Conservation (phyloP, 2,888 invertebrate genomes). For the Papilio gigon region DNA sequence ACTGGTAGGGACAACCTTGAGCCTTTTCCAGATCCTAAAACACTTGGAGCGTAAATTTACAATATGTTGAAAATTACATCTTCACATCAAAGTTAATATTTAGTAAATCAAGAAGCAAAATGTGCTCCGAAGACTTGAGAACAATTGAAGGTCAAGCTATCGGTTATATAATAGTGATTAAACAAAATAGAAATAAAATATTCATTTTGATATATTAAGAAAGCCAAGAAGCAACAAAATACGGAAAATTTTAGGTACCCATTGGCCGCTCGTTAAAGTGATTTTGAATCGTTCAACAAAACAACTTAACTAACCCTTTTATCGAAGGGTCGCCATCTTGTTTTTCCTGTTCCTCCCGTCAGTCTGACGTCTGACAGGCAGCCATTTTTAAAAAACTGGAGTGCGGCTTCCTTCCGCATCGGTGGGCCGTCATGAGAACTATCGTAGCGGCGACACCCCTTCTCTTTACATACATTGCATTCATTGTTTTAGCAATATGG, state of each 20-base stretch:
- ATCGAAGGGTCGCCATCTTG: constrained; percentile 69
- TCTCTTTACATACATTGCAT: constrained; percentile 77
- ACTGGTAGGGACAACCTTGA: constrained; percentile 41
- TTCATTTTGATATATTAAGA: background rate
- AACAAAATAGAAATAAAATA: constrained; percentile 1
- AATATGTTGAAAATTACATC: constrained; percentile 1
- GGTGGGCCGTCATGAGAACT: constrained; percentile 78
- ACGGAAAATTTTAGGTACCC: background rate
- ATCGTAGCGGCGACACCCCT: constrained; percentile 76
- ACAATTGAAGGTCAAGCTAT: background rate
- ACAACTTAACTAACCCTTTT: constrained; percentile 63
- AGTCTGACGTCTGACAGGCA: constrained; percentile 74
- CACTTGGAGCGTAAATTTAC: background rate
- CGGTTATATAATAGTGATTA: no score
- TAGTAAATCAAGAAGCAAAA: background rate
- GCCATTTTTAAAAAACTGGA: constrained; percentile 80
- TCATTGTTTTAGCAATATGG: constrained; percentile 78
- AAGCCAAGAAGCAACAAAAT: constrained; percentile 4
- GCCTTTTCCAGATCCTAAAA: constrained; percentile 49
- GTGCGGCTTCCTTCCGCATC: constrained; percentile 81
- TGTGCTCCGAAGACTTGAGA: background rate
- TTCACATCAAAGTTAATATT: constrained; percentile 12
- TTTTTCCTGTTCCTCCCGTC: constrained; percentile 70
- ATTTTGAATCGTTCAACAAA: constrained; percentile 48
- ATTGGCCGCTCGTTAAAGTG: background rate